Base-by-base conservation (phyloP, 1,140 invertebrate genomes). In the Drosophila parvula region DNA sequence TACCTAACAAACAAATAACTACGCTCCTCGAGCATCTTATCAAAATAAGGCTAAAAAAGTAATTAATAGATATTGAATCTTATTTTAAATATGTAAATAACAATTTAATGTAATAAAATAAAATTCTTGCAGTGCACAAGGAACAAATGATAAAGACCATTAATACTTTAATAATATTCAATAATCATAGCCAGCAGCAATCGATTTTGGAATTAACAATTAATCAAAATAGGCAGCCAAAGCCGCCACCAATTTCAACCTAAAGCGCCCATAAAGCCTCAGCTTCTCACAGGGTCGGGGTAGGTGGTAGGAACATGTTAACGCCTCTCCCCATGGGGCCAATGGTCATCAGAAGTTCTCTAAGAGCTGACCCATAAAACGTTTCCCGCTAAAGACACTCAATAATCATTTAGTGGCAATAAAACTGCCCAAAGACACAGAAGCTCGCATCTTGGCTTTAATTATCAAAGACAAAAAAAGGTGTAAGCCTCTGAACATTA, bases 371-470 rank as follows among this genome's bases (percentile, higher is more conserved):
- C 65, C 78, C 73, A 80, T 64, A 59, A 74, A 74, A 68, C 48
- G 41, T 77, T 73, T 61, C 80, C 48, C 67, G 57, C 70, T 78
- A 59, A 78, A 65, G 56, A 78, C 69, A 62, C 64, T 59, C 55
- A 56, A 75, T 67, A 78, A 82, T 71, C 64, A 75, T 82, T 82
- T 75, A 56, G 71, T 63, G 51, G 53, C 69, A 65, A 78, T 82
- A 65, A 78, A 81, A 57, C 18, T 41, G 32, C 60, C 41, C 44
- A 58, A 64, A 65, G 77, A 79, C 41, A 58, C 30, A 40, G 38
- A 56, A 44, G 38, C 14, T 40, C 34, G 22, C 50, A 65, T 50
- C 50, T 62, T 57, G 64, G 45, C 68, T 58, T 73, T 79, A 79
- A 67, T 79, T 79, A 71, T 56, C 27, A 55, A 62, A 41, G n/a